phyloP scores from a whole-genome alignment of 2,888 invertebrate genomes.

The Nasonia oneida region DNA sequence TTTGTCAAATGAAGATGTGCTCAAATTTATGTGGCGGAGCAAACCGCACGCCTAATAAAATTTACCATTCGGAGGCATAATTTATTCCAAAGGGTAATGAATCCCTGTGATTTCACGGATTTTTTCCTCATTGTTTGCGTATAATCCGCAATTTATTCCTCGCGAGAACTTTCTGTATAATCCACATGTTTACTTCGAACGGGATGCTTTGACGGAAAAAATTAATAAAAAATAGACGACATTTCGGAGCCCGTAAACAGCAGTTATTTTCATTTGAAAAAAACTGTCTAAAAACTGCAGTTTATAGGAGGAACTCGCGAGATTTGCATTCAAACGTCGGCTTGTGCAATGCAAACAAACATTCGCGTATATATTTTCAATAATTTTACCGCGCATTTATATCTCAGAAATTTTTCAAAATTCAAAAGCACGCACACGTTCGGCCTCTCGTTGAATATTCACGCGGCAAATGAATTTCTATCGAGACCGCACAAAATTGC shows the following conservation, averaged over 20 bases:
- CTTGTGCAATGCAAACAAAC: no score
- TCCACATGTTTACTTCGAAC: background rate
- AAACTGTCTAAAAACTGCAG: no score
- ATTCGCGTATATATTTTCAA: no score
- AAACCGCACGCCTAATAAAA: constrained; percentile 10
- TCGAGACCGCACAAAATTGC: background rate
- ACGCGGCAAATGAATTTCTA: background rate
- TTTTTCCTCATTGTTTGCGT: constrained; percentile 1
- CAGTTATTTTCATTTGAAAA: no score
- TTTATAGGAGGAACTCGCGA: no score
- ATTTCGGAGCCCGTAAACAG: no score
- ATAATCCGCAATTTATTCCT: background rate
- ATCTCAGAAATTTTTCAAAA: background rate
- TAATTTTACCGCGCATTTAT: no score
- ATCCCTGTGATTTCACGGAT: background rate
- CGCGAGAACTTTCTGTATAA: background rate
- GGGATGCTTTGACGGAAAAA: background rate
- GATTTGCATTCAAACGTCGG: no score
- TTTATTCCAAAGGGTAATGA: background rate
- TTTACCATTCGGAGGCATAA: background rate
- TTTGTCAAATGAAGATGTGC: constrained; percentile 22
- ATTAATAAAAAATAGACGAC: no score
- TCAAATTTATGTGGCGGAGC: constrained; percentile 36
- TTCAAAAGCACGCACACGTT: background rate
- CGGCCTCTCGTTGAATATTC: background rate